These are phyloP conservation scores for Rhinichthys klamathensis DNA, from an alignment of 2,113 vertebrate species.

Conservation along the genomic window DNA sequence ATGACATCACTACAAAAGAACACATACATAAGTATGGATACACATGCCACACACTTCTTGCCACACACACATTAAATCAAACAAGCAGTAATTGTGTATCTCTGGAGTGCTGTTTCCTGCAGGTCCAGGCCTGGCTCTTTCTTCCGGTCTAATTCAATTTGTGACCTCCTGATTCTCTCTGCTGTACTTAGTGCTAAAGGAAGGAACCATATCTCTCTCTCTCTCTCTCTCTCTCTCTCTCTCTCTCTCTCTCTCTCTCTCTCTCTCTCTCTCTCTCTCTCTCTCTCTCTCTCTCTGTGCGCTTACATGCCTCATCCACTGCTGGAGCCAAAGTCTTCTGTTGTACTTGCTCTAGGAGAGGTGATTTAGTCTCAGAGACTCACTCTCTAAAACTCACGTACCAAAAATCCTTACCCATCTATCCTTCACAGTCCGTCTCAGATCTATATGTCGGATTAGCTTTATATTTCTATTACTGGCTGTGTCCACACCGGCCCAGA, in stretches of 20 bases:
- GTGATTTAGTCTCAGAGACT: not conserved
- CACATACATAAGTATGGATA: not conserved
- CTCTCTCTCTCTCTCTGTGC: not conserved
- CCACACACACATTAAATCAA: conserved; percentile 42
- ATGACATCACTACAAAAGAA: not conserved
- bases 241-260: conserved; percentile 3
- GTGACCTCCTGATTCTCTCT: conserved; percentile 76
- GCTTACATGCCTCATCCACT: not conserved
- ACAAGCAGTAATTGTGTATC: conserved; percentile 43
- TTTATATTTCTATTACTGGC: conserved; percentile 65
- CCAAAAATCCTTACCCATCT: conserved; percentile 37
- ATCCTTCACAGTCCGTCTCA: conserved; percentile 40
- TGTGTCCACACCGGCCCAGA: conserved; percentile 63
- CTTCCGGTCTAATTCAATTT: conserved; percentile 83
- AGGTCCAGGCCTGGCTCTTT: conserved; percentile 78
- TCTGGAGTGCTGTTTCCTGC: conserved; percentile 68
- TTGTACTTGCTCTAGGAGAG: not conserved
- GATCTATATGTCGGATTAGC: conserved; percentile 64
- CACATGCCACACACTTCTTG: conserved; percentile 20
- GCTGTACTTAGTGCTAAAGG: conserved; percentile 54
- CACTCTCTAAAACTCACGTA: not conserved
- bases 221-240: conserved; percentile 14
- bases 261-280: conserved; percentile 12
- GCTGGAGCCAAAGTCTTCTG: not conserved
- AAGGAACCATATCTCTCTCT: not conserved